Base-by-base conservation (phyloP, 1,140 invertebrate species). In the Atta texana region DNA sequence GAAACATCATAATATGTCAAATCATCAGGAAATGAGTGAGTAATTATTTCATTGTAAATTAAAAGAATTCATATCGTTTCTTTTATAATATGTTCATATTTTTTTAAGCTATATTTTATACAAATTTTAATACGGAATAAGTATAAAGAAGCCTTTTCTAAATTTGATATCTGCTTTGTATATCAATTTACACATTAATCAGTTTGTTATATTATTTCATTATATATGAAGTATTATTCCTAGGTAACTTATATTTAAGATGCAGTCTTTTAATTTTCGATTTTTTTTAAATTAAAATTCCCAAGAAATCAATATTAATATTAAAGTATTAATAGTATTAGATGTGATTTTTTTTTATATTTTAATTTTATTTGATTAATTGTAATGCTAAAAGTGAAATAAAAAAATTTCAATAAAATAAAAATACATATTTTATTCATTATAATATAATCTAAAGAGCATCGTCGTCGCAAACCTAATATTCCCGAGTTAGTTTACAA, bases 401-500 rank as follows among this genome's bases (percentile, higher is more conserved):
- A 7, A 39, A 34, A 31, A 39, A 39, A 39, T 39, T 39, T 39
- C 7, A 39, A 39, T 8, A 75, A 3, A 53, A 74, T 21, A 39
- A 53, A 34, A 14, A 24, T 69, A 80, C 6, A 21, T 44, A 39
- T 34, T 64, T 49, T 18, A 34, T 51, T 51, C 4, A 21, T 0
- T 0, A 16, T 61, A 74, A 82, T 34, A 3, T 61, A 64, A 77
- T 59, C 34, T 76, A 57, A 75, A 90, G 90, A 88, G 10, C 24
- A 24, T 0, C 81, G 28, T 8, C 63, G 51, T 64, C 80, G 81
- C 59, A 90, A 86, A 28, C 75, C 76, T 2, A 86, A 68, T 53
- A 85, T 90, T 57, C 24, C 63, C 3, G 53, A 82, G 18, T 78
- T 90, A 28, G 71, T 90, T 3, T 90, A 69, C 86, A 81, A 90